Evolutionary conservation across 2,888 invertebrate genomes (phyloP), one percentile per base, ranked within the genome.

Genomic region (Tachina fera): DNA sequence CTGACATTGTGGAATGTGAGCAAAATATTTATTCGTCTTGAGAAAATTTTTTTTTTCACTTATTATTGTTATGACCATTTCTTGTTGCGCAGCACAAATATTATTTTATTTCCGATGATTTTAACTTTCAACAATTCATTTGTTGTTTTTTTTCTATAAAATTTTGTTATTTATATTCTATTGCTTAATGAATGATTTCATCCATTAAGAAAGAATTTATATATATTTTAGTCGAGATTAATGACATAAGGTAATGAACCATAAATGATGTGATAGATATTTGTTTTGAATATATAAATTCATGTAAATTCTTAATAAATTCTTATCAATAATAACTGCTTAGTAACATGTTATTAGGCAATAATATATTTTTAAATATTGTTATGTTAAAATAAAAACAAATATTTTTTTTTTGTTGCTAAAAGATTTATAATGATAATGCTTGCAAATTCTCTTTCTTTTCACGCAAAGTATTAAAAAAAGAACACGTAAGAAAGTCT

Each of bases 161-260:
- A 45, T 63, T 47, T 74, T 49, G 4, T 78, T 65, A 68, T n/a
- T 43, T 16, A 63, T 72, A 61, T 67, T 45, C 41, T 70, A 31
- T 31, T 71, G 60, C 78, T 78, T 71, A 76, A 72, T 76, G 80
- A 81, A 80, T 75, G 75, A 77, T 76, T 76, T 84, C 63, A 70
- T 60, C 68, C 67, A 83, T 84, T 56, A 79, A 65, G 72, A 83
- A 68, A 70, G 49, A 80, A 86, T 56, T 3, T 31, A 31, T 31
- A 31, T 31, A 31, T 31, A 31, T n/a, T 61, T 31, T 6, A 70
- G 68, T 13, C 56, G 83, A 88, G 84, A 88, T 87, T 86, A 88
- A 88, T 88, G 88, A 87, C 72, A 58, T 70, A 82, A 87, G 71
- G 74, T 86, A 87, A 82, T 88, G 74, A 88, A 84, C 75, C 78